These are phyloP conservation scores for Coleophora deauratella DNA, from an alignment of 2,888 invertebrate species.

Conservation along the genomic window DNA sequence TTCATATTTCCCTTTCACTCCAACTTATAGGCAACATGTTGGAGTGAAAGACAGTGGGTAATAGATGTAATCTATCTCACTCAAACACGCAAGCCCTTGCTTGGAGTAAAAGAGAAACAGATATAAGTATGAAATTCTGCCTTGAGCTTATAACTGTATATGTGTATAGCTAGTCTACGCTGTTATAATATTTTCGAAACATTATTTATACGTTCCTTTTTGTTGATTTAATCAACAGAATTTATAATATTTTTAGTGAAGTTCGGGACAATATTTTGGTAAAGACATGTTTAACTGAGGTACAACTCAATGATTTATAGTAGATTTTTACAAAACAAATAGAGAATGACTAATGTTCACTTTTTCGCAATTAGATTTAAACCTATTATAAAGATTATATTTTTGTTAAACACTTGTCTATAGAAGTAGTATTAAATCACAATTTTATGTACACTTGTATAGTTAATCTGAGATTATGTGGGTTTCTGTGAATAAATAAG, in stretches of 20 bases:
- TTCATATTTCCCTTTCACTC: no score
- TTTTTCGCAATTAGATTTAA: slow-evolving; percentile 14
- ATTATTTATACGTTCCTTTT: slow-evolving; percentile 14
- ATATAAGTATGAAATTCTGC: slow-evolving; percentile 7
- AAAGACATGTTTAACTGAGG: slow-evolving; percentile 36
- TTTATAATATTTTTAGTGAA: slow-evolving; percentile 24
- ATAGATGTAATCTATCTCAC: no score
- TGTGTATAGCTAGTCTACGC: slow-evolving; percentile 36
- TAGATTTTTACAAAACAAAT: slow-evolving; percentile 32
- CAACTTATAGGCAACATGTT: no score
- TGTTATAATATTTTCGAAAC: slow-evolving; percentile 11
- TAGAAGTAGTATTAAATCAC: slow-evolving; percentile 8
- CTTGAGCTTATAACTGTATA: slow-evolving; percentile 27
- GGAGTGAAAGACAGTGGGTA: no score
- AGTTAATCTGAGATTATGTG: slow-evolving; percentile 35
- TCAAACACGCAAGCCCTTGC: no score
- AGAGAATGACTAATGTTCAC: slow-evolving; percentile 21
- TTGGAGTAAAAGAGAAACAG: no score
- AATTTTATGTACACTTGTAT: slow-evolving; percentile 35
- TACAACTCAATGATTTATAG: slow-evolving; percentile 43
- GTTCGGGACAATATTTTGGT: slow-evolving; percentile 43
- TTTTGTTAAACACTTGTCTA: slow-evolving; percentile 15
- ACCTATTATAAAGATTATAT: slow-evolving; percentile 9
- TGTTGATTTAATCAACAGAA: slow-evolving; percentile 36
- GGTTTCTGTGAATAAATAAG: slow-evolving; percentile 61